A percentile compares a stretch with the other conserved stretches of the same genome.
phyloP scores from a whole-genome alignment of 1,140 invertebrate genomes.

The Andrena cerasifolii region DNA sequence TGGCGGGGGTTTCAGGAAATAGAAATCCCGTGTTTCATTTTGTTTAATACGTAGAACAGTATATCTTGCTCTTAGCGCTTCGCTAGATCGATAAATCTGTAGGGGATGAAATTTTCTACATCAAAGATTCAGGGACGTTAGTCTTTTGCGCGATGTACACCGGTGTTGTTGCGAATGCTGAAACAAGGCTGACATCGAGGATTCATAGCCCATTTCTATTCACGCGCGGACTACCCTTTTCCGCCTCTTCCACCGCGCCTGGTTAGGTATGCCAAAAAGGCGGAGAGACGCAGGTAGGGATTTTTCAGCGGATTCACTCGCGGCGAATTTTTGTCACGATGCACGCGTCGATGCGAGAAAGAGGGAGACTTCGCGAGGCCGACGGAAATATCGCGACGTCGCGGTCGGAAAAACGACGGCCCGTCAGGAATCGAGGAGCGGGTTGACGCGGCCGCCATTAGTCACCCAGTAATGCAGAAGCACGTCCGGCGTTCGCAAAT shows the following conservation, averaged over 20 bases:
- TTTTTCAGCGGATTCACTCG: neutral
- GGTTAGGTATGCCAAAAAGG: neutral
- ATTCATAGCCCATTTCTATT: neutral
- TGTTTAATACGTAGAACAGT: neutral
- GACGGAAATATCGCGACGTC: conserved; percentile 9
- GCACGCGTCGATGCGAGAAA: neutral
- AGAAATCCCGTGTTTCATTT: neutral
- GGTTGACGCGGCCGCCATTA: conserved; percentile 34
- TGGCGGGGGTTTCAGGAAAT: no score
- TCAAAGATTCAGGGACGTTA: neutral
- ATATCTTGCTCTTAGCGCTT: neutral
- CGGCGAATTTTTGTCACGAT: neutral
- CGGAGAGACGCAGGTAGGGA: neutral
- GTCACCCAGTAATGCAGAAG: conserved; percentile 41
- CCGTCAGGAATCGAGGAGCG: conserved; percentile 28
- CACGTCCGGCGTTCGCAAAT: conserved; percentile 45
- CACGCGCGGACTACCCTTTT: neutral
- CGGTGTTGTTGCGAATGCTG: neutral
- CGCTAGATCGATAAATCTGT: neutral
- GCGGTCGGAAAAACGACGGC: conserved; percentile 33
- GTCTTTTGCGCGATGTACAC: no score
- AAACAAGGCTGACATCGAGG: neutral
- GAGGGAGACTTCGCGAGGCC: conserved; percentile 2
- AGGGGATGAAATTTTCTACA: neutral
- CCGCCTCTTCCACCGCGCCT: neutral